Percentiles rank a stretch among this genome's conserved stretches.
Evolutionary conservation across 2,888 invertebrate species (phyloP).

Genomic region (Zaprionus obscuricornis): DNA sequence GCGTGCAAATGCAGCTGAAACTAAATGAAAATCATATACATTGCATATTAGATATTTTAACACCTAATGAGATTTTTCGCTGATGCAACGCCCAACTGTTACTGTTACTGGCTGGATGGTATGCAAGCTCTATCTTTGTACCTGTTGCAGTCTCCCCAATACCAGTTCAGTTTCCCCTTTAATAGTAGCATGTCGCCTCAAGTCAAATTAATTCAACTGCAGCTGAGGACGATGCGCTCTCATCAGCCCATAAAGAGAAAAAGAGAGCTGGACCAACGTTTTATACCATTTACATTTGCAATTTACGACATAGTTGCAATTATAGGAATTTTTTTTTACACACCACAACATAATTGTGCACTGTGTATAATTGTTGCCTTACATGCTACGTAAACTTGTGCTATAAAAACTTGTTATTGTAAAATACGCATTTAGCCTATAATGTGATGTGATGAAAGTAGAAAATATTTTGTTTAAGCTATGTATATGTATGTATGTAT

Average conservation of each 20-base stretch:
- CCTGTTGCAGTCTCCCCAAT: conserved; percentile 9
- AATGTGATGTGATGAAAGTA: too few species aligned
- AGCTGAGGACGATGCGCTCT: conserved; percentile 35
- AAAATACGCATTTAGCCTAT: too few species aligned
- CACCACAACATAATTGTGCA: conserved; percentile 23
- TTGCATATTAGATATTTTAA: conserved; percentile 5
- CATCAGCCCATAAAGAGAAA: conserved; percentile 19
- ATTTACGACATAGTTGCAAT: conserved; percentile 22
- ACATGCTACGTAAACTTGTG: too few species aligned
- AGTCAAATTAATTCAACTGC: too few species aligned
- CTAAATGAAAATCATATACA: conserved; percentile 1
- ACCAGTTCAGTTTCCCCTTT: conserved; percentile 14
- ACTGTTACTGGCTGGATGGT: too few species aligned
- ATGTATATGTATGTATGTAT: too few species aligned
- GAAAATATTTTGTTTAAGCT: too few species aligned
- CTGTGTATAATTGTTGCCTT: background rate
- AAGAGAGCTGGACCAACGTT: conserved; percentile 6
- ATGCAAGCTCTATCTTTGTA: too few species aligned
- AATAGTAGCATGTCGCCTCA: too few species aligned
- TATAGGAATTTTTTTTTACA: conserved; percentile 15
- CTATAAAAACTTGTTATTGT: too few species aligned
- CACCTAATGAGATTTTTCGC: conserved; percentile 5
- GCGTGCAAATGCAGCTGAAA: conserved; percentile 8
- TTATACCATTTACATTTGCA: conserved; percentile 29
- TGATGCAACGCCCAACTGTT: conserved; percentile 6